Conservation (phyloP, 2,888 invertebrate genomes). For the Tetranychus truncatus region DNA sequence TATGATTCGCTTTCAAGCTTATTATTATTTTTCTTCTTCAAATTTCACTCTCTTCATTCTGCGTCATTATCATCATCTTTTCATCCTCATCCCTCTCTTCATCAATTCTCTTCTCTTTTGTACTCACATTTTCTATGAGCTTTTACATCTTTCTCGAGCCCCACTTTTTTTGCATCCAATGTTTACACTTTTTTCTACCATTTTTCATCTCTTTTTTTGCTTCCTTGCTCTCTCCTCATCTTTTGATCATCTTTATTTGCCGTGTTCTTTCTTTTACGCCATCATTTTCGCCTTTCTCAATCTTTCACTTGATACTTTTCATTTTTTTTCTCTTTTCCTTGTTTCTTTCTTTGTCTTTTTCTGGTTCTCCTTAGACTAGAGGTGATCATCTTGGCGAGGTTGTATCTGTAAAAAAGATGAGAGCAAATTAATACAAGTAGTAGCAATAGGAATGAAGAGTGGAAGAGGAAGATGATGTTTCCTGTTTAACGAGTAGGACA, state of each 20-base stretch:
- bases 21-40: not conserved
- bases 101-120: not conserved
- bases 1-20: not conserved
- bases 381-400: not conserved
- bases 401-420: not conserved
- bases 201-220: too few species aligned
- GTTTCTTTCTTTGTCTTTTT: too few species aligned
- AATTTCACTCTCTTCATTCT: not conserved
- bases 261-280: too few species aligned
- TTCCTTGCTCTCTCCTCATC: too few species aligned
- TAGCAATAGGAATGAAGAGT: not conserved
- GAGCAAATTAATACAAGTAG: not conserved
- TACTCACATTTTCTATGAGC: too few species aligned
- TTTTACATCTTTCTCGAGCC: too few species aligned
- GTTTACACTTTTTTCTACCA: too few species aligned
- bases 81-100: conserved; percentile 4
- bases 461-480: not conserved
- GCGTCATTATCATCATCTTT: not conserved
- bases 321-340: too few species aligned
- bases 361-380: not conserved
- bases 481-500: not conserved
- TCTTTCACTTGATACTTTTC: too few species aligned
- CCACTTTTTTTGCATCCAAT: too few species aligned
- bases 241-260: too few species aligned
- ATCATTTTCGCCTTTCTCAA: too few species aligned